Evolutionary conservation across 2,113 vertebrate genomes (phyloP).

Genomic region (Micronycteris hirsuta): DNA sequence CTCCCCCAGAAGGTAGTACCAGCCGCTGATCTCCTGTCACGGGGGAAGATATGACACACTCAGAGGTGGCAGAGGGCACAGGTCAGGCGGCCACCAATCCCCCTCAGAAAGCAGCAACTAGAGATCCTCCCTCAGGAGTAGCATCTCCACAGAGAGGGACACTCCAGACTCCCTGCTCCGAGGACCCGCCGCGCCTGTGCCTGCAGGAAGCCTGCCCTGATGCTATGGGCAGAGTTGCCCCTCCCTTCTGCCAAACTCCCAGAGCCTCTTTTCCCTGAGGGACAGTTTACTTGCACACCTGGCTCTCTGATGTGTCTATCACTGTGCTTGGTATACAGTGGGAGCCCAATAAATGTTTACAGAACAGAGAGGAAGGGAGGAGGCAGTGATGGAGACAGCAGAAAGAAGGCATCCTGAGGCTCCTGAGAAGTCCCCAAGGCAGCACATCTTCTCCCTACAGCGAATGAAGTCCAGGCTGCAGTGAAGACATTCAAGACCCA

Average conservation of each 20-base stretch:
- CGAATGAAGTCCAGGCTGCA: background rate
- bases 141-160: background rate
- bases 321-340: background rate
- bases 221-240: background rate
- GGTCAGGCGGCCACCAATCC: background rate
- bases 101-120: background rate
- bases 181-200: background rate
- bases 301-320: background rate
- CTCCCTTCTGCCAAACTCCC: background rate
- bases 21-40: slow-evolving; percentile 86
- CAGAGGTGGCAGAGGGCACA: background rate
- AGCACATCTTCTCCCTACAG: background rate
- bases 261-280: background rate
- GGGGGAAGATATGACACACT: background rate
- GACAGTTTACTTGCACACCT: background rate
- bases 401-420: background rate
- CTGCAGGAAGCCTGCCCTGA: background rate
- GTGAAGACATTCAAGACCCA: background rate
- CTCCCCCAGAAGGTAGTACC: slow-evolving; percentile 91
- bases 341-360: background rate
- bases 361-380: background rate
- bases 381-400: background rate
- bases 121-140: background rate
- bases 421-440: background rate
- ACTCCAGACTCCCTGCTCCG: background rate